phyloP scores from a whole-genome alignment of 2,797 vertebrate genomes.

The Rhodeus uyekii region DNA sequence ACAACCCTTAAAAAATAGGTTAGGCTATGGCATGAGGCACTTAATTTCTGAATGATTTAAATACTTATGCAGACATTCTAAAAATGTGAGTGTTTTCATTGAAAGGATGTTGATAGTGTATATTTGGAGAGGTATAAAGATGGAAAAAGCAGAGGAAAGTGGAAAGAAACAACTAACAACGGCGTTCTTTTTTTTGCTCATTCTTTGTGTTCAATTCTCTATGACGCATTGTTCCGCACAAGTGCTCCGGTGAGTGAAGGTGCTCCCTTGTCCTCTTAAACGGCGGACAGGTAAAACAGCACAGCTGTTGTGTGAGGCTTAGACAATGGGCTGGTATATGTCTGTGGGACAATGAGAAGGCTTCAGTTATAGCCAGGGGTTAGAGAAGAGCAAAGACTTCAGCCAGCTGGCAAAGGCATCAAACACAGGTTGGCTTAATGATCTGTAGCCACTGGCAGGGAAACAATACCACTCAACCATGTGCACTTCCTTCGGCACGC shows the following conservation, averaged over 20 bases:
- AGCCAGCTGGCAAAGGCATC: slow-evolving; percentile 57
- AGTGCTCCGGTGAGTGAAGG: slow-evolving; percentile 18
- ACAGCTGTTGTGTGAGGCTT: slow-evolving; percentile 52
- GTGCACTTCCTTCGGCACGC: slow-evolving; percentile 27
- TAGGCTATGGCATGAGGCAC: not conserved
- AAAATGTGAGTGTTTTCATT: not conserved
- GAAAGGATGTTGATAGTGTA: not conserved
- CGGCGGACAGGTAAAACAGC: slow-evolving; percentile 44
- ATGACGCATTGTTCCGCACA: slow-evolving; percentile 9
- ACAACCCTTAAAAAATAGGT: not conserved
- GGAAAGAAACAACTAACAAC: not conserved
- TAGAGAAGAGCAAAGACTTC: slow-evolving; percentile 40
- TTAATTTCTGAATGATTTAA: not conserved
- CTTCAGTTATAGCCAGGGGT: slow-evolving; percentile 43
- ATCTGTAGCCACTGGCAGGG: slow-evolving; percentile 44
- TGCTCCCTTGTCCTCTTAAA: slow-evolving; percentile 31
- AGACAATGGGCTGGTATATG: slow-evolving; percentile 51
- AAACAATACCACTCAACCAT: slow-evolving; percentile 37
- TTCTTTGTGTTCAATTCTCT: slow-evolving; percentile 36
- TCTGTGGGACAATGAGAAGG: slow-evolving; percentile 40
- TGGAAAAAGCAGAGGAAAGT: not conserved
- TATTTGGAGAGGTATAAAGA: not conserved
- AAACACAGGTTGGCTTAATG: slow-evolving; percentile 53
- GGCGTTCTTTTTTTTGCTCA: not conserved
- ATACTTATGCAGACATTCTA: not conserved